A percentile compares a stretch with the other conserved stretches of the same genome.
phyloP scores from a whole-genome alignment of 2,888 invertebrate genomes.

The Lissonota sp. region DNA sequence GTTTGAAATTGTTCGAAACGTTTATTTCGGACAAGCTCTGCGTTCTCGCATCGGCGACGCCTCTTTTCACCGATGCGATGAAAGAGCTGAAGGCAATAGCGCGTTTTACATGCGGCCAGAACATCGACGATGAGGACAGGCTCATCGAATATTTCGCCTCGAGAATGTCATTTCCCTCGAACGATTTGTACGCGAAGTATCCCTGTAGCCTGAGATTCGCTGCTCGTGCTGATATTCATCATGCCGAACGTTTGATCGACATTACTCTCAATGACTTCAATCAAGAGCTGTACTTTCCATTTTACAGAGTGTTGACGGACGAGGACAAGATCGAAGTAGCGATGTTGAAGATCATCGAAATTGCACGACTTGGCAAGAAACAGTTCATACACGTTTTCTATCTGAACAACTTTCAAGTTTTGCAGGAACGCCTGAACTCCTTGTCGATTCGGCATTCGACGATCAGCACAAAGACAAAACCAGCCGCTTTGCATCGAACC shows the following conservation, averaged over 20 bases:
- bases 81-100: conserved; percentile 2
- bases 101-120: neutral
- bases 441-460: too few species aligned
- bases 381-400: conserved; percentile 6
- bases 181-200: neutral
- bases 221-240: neutral
- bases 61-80: conserved; percentile 1
- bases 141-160: neutral
- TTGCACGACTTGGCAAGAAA: neutral
- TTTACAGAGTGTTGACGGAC: neutral
- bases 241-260: neutral
- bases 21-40: conserved; percentile 1
- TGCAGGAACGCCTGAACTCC: neutral
- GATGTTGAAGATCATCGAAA: neutral
- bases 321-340: conserved; percentile 6
- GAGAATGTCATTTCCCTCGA: conserved; percentile 1
- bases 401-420: neutral
- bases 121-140: too few species aligned
- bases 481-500: neutral
- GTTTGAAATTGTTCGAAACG: neutral
- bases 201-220: conserved; percentile 1
- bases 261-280: neutral
- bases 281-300: neutral
- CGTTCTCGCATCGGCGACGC: conserved; percentile 3
- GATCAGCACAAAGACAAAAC: too few species aligned